These are phyloP conservation scores for Lydus trimaculatus DNA, from an alignment of 2,888 invertebrate genomes.

Conservation along the genomic window DNA sequence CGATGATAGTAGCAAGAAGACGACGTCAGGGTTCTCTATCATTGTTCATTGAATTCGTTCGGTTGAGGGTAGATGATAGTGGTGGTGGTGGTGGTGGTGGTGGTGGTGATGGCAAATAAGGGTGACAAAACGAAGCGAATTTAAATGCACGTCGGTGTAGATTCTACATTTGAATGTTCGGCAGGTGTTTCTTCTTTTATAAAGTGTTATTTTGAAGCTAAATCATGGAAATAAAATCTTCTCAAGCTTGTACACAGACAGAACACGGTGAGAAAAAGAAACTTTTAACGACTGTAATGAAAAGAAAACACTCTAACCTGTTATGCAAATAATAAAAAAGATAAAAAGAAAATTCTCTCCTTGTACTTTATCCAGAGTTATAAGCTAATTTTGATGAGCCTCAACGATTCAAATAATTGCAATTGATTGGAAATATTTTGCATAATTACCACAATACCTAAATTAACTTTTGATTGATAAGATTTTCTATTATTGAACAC, in stretches of 20 bases:
- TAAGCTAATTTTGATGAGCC: conserved; percentile 15
- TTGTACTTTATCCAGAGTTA: conserved; percentile 33
- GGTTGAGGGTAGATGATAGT: not conserved
- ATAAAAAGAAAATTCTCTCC: conserved; percentile 28
- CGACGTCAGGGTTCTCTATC: not conserved
- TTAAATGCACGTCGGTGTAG: not conserved
- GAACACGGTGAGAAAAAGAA: conserved; percentile 40
- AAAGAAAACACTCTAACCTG: conserved; percentile 43
- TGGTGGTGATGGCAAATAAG: conserved; percentile 17
- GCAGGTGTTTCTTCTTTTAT: conserved; percentile 33
- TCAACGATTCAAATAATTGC: not conserved
- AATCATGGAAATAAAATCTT: conserved; percentile 44
- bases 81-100: not conserved
- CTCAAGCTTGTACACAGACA: conserved; percentile 22
- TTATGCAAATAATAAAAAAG: conserved; percentile 34
- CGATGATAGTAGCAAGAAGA: not conserved
- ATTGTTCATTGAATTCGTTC: not conserved
- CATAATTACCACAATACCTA: not conserved
- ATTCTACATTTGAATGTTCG: conserved; percentile 13
- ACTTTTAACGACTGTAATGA: conserved; percentile 48
- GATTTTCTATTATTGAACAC: not conserved
- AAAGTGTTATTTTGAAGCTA: conserved; percentile 42
- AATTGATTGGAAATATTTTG: not conserved
- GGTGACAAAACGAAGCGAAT: not conserved
- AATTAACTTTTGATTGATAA: conserved; percentile 3